Evolutionary conservation across 1,140 invertebrate species (phyloP).

Genomic region (Ruditapes philippinarum): DNA sequence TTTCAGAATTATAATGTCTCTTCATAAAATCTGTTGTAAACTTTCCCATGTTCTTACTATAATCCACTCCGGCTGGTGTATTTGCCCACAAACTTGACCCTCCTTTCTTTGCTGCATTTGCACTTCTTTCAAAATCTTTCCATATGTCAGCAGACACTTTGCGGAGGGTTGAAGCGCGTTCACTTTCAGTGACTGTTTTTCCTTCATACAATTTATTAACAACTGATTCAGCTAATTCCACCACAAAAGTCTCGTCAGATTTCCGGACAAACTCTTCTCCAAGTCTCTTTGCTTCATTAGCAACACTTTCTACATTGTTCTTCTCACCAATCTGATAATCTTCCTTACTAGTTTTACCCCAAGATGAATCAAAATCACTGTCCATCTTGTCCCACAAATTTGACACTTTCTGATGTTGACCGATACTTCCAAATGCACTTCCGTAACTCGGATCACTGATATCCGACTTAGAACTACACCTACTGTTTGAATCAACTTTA

Average conservation of each 20-base stretch:
- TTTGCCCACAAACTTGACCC: conserved; percentile 44
- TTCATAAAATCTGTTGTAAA: conserved; percentile 73
- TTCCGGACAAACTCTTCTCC: conserved; percentile 55
- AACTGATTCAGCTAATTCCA: conserved; percentile 72
- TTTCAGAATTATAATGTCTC: conserved; percentile 67
- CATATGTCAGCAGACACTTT: conserved; percentile 71
- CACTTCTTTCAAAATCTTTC: conserved; percentile 69
- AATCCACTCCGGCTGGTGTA: conserved; percentile 51
- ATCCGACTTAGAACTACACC: conserved; percentile 77
- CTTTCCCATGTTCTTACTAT: conserved; percentile 47
- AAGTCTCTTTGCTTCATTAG: conserved; percentile 37
- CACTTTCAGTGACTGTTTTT: conserved; percentile 52
- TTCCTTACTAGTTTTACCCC: conserved; percentile 21
- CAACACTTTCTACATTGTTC: conserved; percentile 1
- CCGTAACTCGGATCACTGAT: conserved; percentile 70
- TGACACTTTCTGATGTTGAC: background rate
- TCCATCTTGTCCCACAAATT: conserved; percentile 31
- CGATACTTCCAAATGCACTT: conserved; percentile 50
- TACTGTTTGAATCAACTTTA: conserved; percentile 55
- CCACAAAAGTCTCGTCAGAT: conserved; percentile 67
- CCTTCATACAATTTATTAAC: conserved; percentile 67
- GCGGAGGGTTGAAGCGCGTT: conserved; percentile 50
- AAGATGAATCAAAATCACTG: conserved; percentile 37
- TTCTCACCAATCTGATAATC: background rate
- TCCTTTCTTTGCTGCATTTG: conserved; percentile 29